Evolutionary conservation across 2,797 vertebrate species (phyloP), one percentile per base, ranked within the genome.

Genomic region (Sebastes paucispinis): DNA sequence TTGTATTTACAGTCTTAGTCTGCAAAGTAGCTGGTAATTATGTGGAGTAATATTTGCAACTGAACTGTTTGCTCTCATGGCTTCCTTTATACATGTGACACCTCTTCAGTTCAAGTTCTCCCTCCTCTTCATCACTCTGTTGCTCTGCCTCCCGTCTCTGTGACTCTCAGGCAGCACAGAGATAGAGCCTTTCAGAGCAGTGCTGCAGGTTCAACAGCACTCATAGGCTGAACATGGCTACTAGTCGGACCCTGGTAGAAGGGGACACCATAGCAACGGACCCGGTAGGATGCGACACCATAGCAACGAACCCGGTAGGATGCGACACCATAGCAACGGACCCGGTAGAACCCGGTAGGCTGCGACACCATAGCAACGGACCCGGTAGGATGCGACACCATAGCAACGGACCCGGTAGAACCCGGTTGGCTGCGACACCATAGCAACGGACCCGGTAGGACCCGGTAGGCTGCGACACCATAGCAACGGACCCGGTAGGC

Each of bases 181-280:
- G 34, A 6, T 34, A 31, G 75, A 69, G 36, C 36, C 77, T 68
- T 27, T 39, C 71, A 22, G 6, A 13, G 66, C 85, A 80, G 90
- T 36, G 94, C 92, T 94, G 93, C 93, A 84, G 91, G 89, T 93
- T 94, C 89, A 87, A 94, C 87, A 67, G 22, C 72, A 75, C 86
- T 84, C 90, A 93, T 93, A 94, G 94, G 94, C 92, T 93, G 89
- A 91, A 90, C 84, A 89, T 91, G 90, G 91, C 89, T 86, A 77
- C 90, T 92, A 87, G 88, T 93, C 95, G 39, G 39, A 43, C 39
- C 13, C 39, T 43, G 39, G 39, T 14, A 39, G 36, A 13, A 6
- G 5, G 36, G 12, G 13, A 39, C 12, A 39, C 36, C 36, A 39
- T 39, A 39, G 36, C 36, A 39, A 39, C 36, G 36, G 2, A 39